Evolutionary conservation across 2,888 invertebrate genomes (phyloP).

Genomic region (Leptothorax acervorum): DNA sequence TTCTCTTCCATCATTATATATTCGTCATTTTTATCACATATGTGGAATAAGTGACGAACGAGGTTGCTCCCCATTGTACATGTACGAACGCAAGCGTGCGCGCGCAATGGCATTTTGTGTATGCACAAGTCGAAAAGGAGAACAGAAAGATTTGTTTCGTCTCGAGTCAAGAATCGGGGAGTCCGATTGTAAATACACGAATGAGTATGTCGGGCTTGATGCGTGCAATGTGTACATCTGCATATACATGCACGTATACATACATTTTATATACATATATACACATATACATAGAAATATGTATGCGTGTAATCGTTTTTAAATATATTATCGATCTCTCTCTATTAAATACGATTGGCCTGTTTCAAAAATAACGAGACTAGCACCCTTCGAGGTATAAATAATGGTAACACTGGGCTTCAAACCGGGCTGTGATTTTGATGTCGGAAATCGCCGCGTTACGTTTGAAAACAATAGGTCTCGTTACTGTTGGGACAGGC

Average conservation of each 20-base stretch:
- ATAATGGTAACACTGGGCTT: conserved; percentile 31
- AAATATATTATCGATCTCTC: conserved; percentile 82
- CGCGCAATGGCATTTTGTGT: background rate
- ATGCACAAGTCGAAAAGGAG: background rate
- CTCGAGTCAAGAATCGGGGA: background rate
- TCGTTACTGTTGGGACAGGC: conserved; percentile 30
- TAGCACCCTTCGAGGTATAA: background rate
- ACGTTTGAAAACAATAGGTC: conserved; percentile 8
- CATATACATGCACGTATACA: conserved; percentile 55
- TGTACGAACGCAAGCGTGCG: background rate
- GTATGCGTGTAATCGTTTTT: conserved; percentile 68
- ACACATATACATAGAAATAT: conserved; percentile 59
- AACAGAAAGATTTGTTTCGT: background rate
- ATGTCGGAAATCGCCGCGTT: background rate
- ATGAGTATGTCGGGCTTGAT: conserved; percentile 57
- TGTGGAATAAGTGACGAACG: background rate
- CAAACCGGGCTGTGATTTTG: background rate
- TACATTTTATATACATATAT: conserved; percentile 59
- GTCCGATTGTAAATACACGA: conserved; percentile 44
- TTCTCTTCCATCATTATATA: background rate
- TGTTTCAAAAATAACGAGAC: conserved; percentile 21
- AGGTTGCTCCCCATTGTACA: background rate
- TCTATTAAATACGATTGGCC: conserved; percentile 69
- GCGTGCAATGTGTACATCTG: conserved; percentile 50
- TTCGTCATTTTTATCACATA: background rate